Conservation (phyloP, 1,140 invertebrate species). For the Stegodyphus mimosarum region DNA sequence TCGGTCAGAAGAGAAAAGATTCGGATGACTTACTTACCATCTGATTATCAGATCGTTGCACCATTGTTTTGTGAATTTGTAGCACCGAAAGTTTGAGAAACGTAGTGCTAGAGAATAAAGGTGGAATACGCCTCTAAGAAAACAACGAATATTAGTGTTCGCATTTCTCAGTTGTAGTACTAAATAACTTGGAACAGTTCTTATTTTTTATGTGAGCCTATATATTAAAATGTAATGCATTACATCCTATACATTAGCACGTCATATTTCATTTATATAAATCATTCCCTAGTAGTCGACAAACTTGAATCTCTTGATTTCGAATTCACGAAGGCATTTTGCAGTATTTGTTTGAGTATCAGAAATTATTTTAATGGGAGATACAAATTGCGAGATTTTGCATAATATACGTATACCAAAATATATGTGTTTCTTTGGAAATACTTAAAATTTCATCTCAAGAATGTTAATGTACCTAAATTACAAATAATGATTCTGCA, state of each 20-base stretch:
- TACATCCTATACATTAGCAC: slow-evolving; percentile 1
- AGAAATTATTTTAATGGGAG: too few species aligned
- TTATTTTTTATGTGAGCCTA: slow-evolving; percentile 46
- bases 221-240: slow-evolving; percentile 13
- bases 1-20: not conserved
- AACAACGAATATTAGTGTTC: slow-evolving; percentile 60
- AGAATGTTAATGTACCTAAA: too few species aligned
- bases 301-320: too few species aligned
- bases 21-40: not conserved
- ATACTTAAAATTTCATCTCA: too few species aligned
- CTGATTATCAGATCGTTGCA: slow-evolving; percentile 13
- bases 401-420: too few species aligned
- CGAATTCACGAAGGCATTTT: too few species aligned
- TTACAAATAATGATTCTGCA: too few species aligned
- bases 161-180: slow-evolving; percentile 40
- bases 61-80: slow-evolving; percentile 34
- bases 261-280: too few species aligned
- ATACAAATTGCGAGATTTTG: too few species aligned
- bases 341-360: too few species aligned
- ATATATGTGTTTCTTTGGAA: too few species aligned
- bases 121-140: slow-evolving; percentile 45
- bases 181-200: slow-evolving; percentile 28
- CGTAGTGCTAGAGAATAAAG: slow-evolving; percentile 46
- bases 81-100: slow-evolving; percentile 21
- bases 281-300: too few species aligned